Percentiles rank a stretch among this genome's conserved stretches.
phyloP scores from a whole-genome alignment of 2,888 invertebrate species.

The Polylopha cassiicola region DNA sequence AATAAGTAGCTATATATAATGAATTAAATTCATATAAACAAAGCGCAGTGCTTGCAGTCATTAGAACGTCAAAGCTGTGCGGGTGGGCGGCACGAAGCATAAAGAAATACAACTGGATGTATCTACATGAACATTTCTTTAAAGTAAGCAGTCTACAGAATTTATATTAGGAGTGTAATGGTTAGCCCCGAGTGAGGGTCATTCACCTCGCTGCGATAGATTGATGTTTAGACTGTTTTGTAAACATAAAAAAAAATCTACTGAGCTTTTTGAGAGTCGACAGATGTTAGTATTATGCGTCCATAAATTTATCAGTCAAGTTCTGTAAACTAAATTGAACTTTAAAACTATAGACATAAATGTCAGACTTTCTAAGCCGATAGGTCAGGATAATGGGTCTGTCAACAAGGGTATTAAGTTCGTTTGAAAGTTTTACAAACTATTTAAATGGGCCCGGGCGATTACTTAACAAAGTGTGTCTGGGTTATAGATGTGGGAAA shows the following conservation, averaged over 20 bases:
- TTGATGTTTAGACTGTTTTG: conserved; percentile 29
- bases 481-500: conserved; percentile 10
- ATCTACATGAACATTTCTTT: too few relatives aligned
- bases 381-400: conserved; percentile 6
- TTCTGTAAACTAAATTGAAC: neutral
- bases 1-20: conserved; percentile 1
- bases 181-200: conserved; percentile 43
- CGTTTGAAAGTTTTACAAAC: conserved; percentile 21
- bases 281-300: conserved; percentile 12
- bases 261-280: conserved; percentile 3
- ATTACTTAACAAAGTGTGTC: conserved; percentile 2
- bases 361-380: neutral
- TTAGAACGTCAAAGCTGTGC: conserved; percentile 44
- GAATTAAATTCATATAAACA: conserved; percentile 27
- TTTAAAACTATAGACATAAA: neutral
- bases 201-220: conserved; percentile 42
- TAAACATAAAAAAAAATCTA: conserved; percentile 27
- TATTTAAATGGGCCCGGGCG: conserved; percentile 16
- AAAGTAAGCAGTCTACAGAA: too few relatives aligned
- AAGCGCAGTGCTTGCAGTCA: conserved; percentile 34
- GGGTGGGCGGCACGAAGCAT: conserved; percentile 41
- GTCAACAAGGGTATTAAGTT: conserved; percentile 19
- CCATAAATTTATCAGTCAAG: conserved; percentile 1
- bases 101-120: too few relatives aligned
- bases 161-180: conserved; percentile 38